These are phyloP conservation scores for Leptinotarsa haldemani DNA, from an alignment of 2,888 invertebrate genomes.

Conservation along the genomic window DNA sequence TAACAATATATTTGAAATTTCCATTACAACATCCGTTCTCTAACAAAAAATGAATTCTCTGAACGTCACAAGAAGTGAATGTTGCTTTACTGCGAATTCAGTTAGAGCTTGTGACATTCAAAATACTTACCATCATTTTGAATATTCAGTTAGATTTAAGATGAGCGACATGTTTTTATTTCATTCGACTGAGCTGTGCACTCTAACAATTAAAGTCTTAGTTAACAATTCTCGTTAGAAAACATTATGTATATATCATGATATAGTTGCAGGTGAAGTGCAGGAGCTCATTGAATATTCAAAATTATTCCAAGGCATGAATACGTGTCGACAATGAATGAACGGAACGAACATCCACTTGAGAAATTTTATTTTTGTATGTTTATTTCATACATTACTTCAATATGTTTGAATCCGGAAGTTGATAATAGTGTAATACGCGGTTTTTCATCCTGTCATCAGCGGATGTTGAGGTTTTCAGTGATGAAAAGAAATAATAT, in stretches of 20 bases:
- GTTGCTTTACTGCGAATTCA: neutral
- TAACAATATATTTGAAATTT: too few species aligned
- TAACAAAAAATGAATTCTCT: too few species aligned
- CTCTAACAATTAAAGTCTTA: slow-evolving; percentile 13
- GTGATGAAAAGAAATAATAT: too few species aligned
- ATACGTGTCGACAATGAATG: neutral
- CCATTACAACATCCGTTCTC: too few species aligned
- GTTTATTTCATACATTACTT: too few species aligned
- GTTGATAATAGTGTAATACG: too few species aligned
- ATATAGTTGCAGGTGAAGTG: slow-evolving; percentile 1
- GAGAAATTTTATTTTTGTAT: too few species aligned
- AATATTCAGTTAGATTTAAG: neutral
- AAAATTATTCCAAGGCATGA: neutral
- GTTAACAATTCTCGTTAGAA: neutral
- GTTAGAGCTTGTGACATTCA: neutral
- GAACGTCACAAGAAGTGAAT: too few species aligned
- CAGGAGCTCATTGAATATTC: neutral
- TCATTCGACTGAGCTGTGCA: slow-evolving; percentile 1
- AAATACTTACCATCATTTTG: neutral
- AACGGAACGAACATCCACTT: neutral
- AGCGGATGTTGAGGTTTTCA: too few species aligned
- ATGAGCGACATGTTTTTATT: slow-evolving; percentile 2
- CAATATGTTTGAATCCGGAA: too few species aligned
- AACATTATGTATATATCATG: slow-evolving; percentile 1
- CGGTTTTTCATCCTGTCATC: too few species aligned